A percentile compares a stretch with the other conserved stretches of the same genome.
Conservation (phyloP, 2,797 vertebrate species). For the Nasua narica region DNA sequence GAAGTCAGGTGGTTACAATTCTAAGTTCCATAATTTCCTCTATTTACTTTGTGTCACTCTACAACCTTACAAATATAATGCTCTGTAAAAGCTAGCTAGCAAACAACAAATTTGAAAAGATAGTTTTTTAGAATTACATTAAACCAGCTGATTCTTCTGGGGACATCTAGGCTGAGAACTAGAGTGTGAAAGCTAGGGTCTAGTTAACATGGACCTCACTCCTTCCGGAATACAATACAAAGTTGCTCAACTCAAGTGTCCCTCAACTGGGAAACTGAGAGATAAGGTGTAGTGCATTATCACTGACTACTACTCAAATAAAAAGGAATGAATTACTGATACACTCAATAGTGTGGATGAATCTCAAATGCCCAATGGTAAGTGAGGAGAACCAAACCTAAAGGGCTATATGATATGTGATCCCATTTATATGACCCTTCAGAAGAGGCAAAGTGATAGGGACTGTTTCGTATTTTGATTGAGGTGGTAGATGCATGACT, state of each 20-base stretch:
- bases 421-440: background rate
- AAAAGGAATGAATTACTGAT: background rate
- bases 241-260: background rate
- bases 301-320: background rate
- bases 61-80: background rate
- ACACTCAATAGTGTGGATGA: background rate
- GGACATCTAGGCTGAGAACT: background rate
- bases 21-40: background rate
- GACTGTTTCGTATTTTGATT: background rate
- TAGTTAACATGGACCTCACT: background rate
- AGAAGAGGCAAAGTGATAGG: background rate
- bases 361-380: background rate
- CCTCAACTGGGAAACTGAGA: background rate
- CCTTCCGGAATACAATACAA: background rate
- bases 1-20: constrained; percentile 7
- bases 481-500: background rate
- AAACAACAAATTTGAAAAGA: background rate
- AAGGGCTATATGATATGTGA: background rate
- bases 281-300: background rate
- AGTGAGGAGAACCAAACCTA: background rate
- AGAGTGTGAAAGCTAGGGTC: background rate
- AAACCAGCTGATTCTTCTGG: background rate
- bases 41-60: background rate
- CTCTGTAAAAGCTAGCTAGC: background rate
- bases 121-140: background rate